Conservation (phyloP, 2,113 vertebrate species). For the Hydropotes inermis region DNA sequence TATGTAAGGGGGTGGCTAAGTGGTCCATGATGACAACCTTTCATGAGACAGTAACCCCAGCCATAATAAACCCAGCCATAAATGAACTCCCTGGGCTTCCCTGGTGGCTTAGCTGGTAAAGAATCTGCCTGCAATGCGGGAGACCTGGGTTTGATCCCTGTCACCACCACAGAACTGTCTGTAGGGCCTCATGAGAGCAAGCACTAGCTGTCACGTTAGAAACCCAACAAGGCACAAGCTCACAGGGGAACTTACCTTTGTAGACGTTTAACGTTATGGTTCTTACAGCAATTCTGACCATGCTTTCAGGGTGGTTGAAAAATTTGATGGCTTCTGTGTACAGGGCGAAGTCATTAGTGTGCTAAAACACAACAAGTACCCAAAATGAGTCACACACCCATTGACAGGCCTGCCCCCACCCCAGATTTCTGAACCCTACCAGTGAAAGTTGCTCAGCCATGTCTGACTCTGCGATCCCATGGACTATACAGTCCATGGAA, state of each 20-base stretch:
- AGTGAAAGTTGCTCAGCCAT: background rate
- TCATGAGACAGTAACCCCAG: background rate
- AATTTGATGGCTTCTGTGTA: conserved; percentile 99
- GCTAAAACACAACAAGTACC: conserved; percentile 87
- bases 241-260: conserved; percentile 89
- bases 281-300: conserved; percentile 98
- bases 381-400: conserved; percentile 38
- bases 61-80: too few relatives aligned
- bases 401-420: background rate
- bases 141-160: too few relatives aligned
- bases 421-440: background rate
- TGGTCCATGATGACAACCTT: too few relatives aligned
- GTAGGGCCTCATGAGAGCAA: background rate
- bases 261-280: conserved; percentile 99
- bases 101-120: too few relatives aligned
- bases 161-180: background rate
- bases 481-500: background rate
- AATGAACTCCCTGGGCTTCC: background rate
- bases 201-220: background rate
- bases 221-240: background rate
- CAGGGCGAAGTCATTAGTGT: conserved; percentile 99
- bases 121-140: too few relatives aligned
- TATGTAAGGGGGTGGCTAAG: background rate
- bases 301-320: conserved; percentile 99
- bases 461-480: background rate